Evolutionary conservation across 2,113 vertebrate genomes (phyloP), one percentile per base, ranked within the genome.

Genomic region (Triplophysa tibetana): DNA sequence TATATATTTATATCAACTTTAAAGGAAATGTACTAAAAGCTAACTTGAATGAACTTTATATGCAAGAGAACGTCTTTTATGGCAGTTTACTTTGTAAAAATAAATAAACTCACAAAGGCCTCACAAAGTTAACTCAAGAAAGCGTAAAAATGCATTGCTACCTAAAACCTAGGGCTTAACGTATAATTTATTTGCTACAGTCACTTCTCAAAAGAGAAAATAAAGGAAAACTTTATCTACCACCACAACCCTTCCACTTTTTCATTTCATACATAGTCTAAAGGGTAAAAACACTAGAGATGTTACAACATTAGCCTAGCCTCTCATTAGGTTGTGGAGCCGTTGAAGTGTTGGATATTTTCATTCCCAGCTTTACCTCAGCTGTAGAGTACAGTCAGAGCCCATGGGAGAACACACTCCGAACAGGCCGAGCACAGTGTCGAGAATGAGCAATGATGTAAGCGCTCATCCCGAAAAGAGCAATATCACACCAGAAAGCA

Each of bases 371-470:
- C 66, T 81, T 84, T 52, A 75, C 26, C 73, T 78, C 78, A 38
- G 82, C 85, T 61, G 76, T 79, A 67, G 74, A 66, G 79, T 77
- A 78, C 80, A 84, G 48, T 83, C 54, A 11, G 1, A 50, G 61
- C 88, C 85, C 79, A 63, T 77, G 86, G 86, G 86, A 88, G 60
- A 65, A 12, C 21, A 79, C 82, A 33, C 69, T 77, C 19, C 6
- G 5, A 65, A 84, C 78, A 56, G 79, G 52, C 61, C 54, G 85
- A 75, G 85, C 72, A n/a, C 82, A 75, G 70, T 54, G 88, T 87
- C 76, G 68, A 16, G 73, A 83, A 88, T 89, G 91, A 91, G 88
- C 88, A 86, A 90, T 85, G 89, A 90, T 89, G 84, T 77, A 86
- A 89, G 90, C 82, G 86, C 77, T 79, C 48, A 0, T 38, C 38